Base-by-base conservation (phyloP, 92 coral and sea anemone species). In the Zoanthus sansibaricus region DNA sequence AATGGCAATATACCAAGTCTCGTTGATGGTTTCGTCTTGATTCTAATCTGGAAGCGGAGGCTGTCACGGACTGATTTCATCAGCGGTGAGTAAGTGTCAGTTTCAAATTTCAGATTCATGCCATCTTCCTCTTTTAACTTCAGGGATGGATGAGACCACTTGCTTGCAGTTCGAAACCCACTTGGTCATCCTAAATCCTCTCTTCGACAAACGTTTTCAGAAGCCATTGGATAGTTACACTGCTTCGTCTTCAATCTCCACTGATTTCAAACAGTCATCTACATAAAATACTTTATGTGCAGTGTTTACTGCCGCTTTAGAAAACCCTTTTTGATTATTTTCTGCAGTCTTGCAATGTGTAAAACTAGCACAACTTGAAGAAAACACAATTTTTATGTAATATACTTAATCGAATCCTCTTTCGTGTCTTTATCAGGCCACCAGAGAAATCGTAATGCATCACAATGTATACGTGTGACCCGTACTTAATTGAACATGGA, bases 151-250 rank as follows among this genome's bases (percentile, higher is more conserved):
- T 32, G 61, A 69, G 6, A 78, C 45, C 12, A 87, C 75, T 52
- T 69, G 33, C 33, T 71, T 71, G 15, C 44, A 44, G 74, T 87
- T 87, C 5, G 78, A 67, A 20, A 88, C 8, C 79, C 70, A 88
- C 21, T 88, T 88, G 3, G 91, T 88, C 9, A 88, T 47, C n/a
- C 86, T 77, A 42, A 87, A 87, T 9, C 86, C 90, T 4, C 90
- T 86, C 72, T 71, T 68, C 33, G 46, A 42, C 78, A 87, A 45
- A 11, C 42, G 71, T 10, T 44, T 31, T 11, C 68, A 31, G 7
- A 31, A 66, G 11, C 1, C 54, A 9, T 31, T 61, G 7, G 21
- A 7, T 25, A 61, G 74, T n/a, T 16, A 42, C 21, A 82, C 33
- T 17, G 86, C 77, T 7, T 32, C 58, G 7, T 72, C 14, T 16